Evolutionary conservation across 1,140 invertebrate species (phyloP), one percentile per base, ranked within the genome.

Genomic region (Drosophila bipectinata): DNA sequence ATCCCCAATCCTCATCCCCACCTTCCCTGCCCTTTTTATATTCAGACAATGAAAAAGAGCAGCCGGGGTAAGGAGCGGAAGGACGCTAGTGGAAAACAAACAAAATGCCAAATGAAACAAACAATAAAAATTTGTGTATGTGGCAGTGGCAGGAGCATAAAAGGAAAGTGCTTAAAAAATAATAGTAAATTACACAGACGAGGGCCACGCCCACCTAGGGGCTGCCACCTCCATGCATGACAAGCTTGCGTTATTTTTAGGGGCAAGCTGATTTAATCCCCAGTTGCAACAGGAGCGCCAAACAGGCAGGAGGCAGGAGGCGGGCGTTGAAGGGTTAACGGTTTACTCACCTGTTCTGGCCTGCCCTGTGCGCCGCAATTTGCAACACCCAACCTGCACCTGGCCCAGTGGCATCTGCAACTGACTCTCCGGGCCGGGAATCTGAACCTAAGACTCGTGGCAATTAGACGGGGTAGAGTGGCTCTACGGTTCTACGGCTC

Each of bases 101-200:
- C 48, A 77, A 77, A 78, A 78, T 34, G 58, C 32, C 60, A 87
- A 85, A 87, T 82, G 61, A 82, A 87, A 85, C 78, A 87, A 87
- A 77, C 82, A 85, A 85, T 78, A 71, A 73, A 64, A 85, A 71
- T 67, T 66, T 59, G 55, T 87, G 74, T 61, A 30, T 63, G 63
- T 66, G 62, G 47, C 47, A 47, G 51, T 49, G 41, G 41, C 39
- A 47, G 48, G 76, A 66, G 68, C 82, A 85, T 85, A 77, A 81
- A 87, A 72, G 81, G 61, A 87, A 72, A 85, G 78, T 74, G 82
- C 81, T 85, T 85, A 85, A 85, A 85, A 85, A 78, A 88, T 87
- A 85, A 85, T 85, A 85, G 66, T 85, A 85, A 85, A 85, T 85
- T 85, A 76, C 83, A 88, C 83, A 85, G 58, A 78, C 52, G 66